These are phyloP conservation scores for Temnothorax unifasciatus DNA, from an alignment of 2,888 invertebrate species.

Conservation along the genomic window DNA sequence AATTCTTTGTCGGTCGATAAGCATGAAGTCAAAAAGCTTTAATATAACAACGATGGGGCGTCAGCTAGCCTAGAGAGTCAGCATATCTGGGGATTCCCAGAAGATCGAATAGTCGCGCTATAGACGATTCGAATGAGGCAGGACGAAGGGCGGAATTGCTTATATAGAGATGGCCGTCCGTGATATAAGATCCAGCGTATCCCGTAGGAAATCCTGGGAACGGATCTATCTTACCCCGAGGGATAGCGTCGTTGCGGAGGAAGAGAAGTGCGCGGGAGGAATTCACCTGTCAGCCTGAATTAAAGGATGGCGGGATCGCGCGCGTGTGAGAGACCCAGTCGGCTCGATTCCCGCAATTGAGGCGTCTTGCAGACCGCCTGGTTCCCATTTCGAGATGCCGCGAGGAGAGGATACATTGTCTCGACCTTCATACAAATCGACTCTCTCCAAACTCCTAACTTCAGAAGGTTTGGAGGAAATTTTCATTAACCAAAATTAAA, in stretches of 20 bases:
- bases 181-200: constrained; percentile 86
- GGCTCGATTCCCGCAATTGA: constrained; percentile 76
- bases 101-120: constrained; percentile 73
- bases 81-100: constrained; percentile 72
- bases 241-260: constrained; percentile 79
- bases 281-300: constrained; percentile 88
- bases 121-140: constrained; percentile 72
- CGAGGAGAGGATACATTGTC: constrained; percentile 61
- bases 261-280: constrained; percentile 72
- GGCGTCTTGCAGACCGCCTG: constrained; percentile 74
- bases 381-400: constrained; percentile 66
- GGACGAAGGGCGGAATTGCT: constrained; percentile 79
- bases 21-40: constrained; percentile 14
- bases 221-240: constrained; percentile 86
- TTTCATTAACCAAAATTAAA: constrained; percentile 23
- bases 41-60: constrained; percentile 24
- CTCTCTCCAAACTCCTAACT: constrained; percentile 51
- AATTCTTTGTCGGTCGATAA: not conserved
- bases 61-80: constrained; percentile 38
- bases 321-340: constrained; percentile 69
- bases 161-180: constrained; percentile 85
- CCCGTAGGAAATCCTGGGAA: constrained; percentile 86
- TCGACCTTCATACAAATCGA: constrained; percentile 53
- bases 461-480: not conserved
- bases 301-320: constrained; percentile 87